A percentile compares a stretch with the other conserved stretches of the same genome.
Evolutionary conservation across 2,113 vertebrate genomes (phyloP).

Genomic region (Platycercus adscitus): DNA sequence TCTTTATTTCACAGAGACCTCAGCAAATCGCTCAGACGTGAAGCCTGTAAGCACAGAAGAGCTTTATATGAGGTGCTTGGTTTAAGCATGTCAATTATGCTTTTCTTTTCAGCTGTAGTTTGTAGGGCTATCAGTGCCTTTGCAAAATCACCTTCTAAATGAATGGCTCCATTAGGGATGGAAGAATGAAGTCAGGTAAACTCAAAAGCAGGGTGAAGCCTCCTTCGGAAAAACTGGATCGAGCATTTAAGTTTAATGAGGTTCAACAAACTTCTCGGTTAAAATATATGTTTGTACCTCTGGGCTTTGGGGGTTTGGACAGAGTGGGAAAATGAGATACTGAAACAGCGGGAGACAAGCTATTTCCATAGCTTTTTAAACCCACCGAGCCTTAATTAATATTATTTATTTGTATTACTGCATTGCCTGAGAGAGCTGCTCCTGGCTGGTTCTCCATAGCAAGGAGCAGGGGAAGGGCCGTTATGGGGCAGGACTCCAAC

Average conservation of each 20-base stretch:
- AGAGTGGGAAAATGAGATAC: slow-evolving; percentile 31
- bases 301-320: slow-evolving; percentile 48
- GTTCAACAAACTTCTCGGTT: slow-evolving; percentile 62
- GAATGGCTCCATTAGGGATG: slow-evolving; percentile 4
- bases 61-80: not conserved
- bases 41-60: not conserved
- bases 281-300: slow-evolving; percentile 44
- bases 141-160: slow-evolving; percentile 17
- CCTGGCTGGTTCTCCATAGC: not conserved
- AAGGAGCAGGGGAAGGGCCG: not conserved
- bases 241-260: slow-evolving; percentile 61
- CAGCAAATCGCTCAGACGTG: not conserved
- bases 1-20: not conserved
- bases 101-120: not conserved
- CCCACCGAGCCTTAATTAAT: slow-evolving; percentile 49
- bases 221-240: not conserved
- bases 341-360: slow-evolving; percentile 50
- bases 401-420: slow-evolving; percentile 56
- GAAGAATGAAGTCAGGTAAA: slow-evolving; percentile 24
- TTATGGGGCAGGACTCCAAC: not conserved
- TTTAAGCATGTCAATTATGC: not conserved
- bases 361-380: slow-evolving; percentile 49
- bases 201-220: not conserved
- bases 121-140: not conserved
- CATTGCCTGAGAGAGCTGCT: not conserved